Conservation (phyloP, 2,797 vertebrate species). For the Microctenopoma steveboyesi region DNA sequence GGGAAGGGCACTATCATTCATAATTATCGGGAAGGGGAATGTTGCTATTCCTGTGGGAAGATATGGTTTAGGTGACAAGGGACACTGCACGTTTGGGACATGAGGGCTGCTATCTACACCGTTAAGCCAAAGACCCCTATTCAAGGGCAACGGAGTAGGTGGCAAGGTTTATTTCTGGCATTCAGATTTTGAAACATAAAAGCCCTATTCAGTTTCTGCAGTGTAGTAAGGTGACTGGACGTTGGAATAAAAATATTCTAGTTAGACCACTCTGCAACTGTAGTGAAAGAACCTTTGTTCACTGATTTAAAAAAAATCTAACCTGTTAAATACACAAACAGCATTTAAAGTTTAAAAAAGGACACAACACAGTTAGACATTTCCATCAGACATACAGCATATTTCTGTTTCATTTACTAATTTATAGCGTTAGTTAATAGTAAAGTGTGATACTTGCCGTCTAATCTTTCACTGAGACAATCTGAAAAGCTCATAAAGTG, state of each 20-base stretch:
- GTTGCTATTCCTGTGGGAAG: constrained; percentile 51
- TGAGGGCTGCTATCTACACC: constrained; percentile 28
- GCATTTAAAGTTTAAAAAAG: no score
- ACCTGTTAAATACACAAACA: no score
- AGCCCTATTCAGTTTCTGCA: constrained; percentile 9
- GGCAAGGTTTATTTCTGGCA: constrained; percentile 23
- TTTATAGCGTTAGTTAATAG: no score
- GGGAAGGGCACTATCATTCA: constrained; percentile 44
- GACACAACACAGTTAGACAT: no score
- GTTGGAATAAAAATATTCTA: background rate
- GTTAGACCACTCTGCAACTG: background rate
- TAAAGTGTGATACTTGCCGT: no score
- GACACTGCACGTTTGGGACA: constrained; percentile 39
- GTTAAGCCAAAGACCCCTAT: constrained; percentile 13
- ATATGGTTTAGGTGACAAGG: constrained; percentile 21
- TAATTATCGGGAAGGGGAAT: constrained; percentile 59
- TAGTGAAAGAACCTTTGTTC: background rate
- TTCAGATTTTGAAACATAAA: constrained; percentile 7
- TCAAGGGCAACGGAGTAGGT: constrained; percentile 30
- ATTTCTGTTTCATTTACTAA: no score
- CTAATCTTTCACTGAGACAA: background rate
- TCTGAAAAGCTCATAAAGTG: background rate
- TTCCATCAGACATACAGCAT: no score
- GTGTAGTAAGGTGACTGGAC: background rate
- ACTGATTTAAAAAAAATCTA: no score